Conservation (phyloP, 2,888 invertebrate species). For the Nomada hirtipes region DNA sequence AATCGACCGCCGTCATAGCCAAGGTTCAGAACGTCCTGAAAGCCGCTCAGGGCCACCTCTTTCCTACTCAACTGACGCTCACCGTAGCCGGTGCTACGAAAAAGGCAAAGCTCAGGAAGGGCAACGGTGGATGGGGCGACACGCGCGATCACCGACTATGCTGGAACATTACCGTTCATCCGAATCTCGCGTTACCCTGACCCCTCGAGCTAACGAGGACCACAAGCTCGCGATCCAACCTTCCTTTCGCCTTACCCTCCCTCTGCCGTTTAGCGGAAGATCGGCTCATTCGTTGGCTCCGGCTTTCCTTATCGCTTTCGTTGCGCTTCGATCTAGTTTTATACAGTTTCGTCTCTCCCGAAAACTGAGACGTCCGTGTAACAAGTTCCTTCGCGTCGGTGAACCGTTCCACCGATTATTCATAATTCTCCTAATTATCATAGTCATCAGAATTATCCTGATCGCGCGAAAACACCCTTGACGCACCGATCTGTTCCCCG, state of each 20-base stretch:
- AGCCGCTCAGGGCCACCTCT: constrained; percentile 89
- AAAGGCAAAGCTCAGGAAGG: constrained; percentile 92
- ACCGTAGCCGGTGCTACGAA: constrained; percentile 89
- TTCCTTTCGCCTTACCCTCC: not conserved
- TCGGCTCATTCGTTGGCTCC: not conserved
- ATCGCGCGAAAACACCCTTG: too few species aligned
- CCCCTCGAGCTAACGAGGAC: too few species aligned
- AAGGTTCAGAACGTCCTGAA: constrained; percentile 93
- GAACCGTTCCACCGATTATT: not conserved
- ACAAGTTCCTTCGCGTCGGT: constrained; percentile 42
- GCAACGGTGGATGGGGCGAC: constrained; percentile 99
- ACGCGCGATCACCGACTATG: constrained; percentile 89
- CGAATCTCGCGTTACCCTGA: constrained; percentile 77
- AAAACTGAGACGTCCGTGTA: not conserved
- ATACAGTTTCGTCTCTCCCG: not conserved
- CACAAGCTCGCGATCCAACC: not conserved
- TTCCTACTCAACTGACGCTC: constrained; percentile 89
- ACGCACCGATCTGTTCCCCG: too few species aligned
- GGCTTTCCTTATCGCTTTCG: too few species aligned
- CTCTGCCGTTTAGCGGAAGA: not conserved
- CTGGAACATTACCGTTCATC: constrained; percentile 80
- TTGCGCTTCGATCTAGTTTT: not conserved
- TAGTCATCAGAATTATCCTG: too few species aligned
- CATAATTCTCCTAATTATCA: too few species aligned
- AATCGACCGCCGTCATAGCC: constrained; percentile 93